Conservation (phyloP, 2,797 vertebrate species). For the Gymnothorax reevesii region DNA sequence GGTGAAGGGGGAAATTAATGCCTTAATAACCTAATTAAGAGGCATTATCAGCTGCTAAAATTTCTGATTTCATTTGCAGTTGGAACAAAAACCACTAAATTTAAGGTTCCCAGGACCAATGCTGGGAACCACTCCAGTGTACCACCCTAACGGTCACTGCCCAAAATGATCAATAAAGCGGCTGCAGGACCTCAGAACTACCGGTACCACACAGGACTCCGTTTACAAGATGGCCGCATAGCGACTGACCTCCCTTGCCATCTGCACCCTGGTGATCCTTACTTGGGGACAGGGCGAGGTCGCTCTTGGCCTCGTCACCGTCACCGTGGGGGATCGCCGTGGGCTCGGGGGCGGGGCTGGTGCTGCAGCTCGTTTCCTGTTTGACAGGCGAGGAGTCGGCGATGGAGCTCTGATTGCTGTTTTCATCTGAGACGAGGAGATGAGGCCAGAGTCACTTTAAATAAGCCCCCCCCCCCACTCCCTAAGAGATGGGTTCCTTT, state of each 20-base stretch:
- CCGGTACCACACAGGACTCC: not conserved
- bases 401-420: conserved; percentile 99
- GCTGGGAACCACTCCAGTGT: not conserved
- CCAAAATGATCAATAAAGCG: no score
- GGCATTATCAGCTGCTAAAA: not conserved
- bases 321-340: conserved; percentile 67
- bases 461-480: no score
- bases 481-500: no score
- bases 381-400: conserved; percentile 96
- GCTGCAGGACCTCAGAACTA: not conserved
- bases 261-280: conserved; percentile 80
- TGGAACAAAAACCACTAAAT: not conserved
- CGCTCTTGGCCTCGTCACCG: conserved; percentile 75
- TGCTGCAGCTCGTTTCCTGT: conserved; percentile 95
- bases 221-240: not conserved
- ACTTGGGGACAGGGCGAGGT: conserved; percentile 77
- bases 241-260: conserved; percentile 71
- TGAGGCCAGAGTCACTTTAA: no score
- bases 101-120: not conserved
- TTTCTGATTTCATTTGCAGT: not conserved
- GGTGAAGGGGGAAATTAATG: no score
- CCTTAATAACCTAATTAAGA: no score
- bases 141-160: not conserved
- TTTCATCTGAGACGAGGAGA: conserved; percentile 79
- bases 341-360: conserved; percentile 91